A percentile compares a stretch with the other conserved stretches of the same genome.
These are phyloP conservation scores for Aramus guarauna DNA, from an alignment of 2,113 vertebrate genomes.

Conservation along the genomic window DNA sequence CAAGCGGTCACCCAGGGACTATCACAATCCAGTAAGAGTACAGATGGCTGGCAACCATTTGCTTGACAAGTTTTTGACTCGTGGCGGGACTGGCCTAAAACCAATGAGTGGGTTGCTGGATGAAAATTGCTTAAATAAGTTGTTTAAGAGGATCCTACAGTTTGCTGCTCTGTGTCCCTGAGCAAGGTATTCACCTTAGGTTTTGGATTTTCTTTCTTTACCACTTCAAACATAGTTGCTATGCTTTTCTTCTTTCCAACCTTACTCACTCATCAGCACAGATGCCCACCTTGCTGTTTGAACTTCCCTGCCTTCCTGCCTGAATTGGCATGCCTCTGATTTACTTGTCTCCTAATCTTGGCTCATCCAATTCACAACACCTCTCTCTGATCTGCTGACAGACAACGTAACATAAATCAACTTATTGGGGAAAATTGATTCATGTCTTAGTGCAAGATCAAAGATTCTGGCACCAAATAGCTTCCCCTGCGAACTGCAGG, in stretches of 20 bases:
- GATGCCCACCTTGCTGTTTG: neutral
- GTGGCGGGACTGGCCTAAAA: neutral
- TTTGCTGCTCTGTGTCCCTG: neutral
- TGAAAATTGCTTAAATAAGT: neutral
- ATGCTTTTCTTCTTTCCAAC: neutral
- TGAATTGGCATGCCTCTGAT: neutral
- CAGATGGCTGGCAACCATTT: neutral
- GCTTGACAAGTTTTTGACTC: neutral
- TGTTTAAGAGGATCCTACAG: neutral
- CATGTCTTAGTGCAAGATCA: neutral
- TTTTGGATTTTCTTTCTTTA: neutral
- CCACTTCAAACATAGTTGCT: neutral
- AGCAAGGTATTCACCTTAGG: neutral
- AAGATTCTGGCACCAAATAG: neutral
- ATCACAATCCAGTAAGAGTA: neutral
- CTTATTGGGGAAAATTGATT: neutral
- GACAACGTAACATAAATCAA: neutral
- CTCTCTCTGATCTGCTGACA: neutral
- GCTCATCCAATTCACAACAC: neutral
- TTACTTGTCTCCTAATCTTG: neutral
- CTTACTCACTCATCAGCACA: neutral
- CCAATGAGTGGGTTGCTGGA: fast-evolving
- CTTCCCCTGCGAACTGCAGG: neutral
- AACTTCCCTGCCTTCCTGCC: neutral
- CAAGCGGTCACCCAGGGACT: neutral